Percentiles rank a stretch among this genome's conserved stretches.
These are phyloP conservation scores for Neotoxoptera formosana DNA, from an alignment of 1,140 invertebrate species.

Conservation along the genomic window DNA sequence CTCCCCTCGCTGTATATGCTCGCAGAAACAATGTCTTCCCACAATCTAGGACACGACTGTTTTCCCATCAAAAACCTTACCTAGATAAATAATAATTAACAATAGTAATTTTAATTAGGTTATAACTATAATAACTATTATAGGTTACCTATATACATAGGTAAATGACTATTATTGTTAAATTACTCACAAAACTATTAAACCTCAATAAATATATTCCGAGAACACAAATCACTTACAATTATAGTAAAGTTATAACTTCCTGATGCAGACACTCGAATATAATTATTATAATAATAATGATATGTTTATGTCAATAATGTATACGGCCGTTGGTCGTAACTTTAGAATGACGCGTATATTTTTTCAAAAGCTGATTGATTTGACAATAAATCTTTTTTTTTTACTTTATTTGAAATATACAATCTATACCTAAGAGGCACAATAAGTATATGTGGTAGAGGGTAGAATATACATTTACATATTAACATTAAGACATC, in stretches of 20 bases:
- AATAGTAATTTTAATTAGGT: conserved; percentile 32
- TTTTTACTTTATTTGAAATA: no score
- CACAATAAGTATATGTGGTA: no score
- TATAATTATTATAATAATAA: no score
- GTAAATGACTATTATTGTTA: neutral
- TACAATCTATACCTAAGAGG: no score
- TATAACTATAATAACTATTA: neutral
- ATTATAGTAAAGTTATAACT: neutral
- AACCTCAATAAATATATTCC: neutral
- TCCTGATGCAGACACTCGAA: neutral
- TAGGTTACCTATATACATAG: no score
- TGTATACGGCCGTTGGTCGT: neutral
- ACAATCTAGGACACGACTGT: conserved; percentile 4
- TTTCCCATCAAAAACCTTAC: conserved; percentile 13
- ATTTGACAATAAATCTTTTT: neutral
- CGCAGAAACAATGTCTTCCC: conserved; percentile 31
- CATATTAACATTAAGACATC: no score
- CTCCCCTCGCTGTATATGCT: neutral
- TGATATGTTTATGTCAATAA: neutral
- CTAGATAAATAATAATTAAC: conserved; percentile 40
- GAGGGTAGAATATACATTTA: no score
- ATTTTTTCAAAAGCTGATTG: neutral
- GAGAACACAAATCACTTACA: neutral
- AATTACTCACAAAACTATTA: neutral
- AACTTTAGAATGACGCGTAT: neutral